phyloP scores from a whole-genome alignment of 2,113 vertebrate genomes.

The Mesocricetus auratus region DNA sequence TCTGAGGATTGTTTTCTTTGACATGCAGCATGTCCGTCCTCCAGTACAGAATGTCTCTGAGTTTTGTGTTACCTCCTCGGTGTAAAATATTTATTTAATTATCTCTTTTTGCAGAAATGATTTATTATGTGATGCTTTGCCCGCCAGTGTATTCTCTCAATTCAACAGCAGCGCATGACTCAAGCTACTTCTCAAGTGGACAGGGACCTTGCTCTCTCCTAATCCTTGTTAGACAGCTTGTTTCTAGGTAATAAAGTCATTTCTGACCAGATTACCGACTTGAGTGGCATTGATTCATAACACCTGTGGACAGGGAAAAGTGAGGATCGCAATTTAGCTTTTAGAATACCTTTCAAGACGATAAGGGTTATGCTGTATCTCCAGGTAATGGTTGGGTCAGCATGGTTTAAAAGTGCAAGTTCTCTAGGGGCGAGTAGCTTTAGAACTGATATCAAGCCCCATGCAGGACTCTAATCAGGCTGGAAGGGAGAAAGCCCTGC shows the following conservation, averaged over 20 bases:
- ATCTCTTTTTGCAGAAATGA: background rate
- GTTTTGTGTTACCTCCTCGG: background rate
- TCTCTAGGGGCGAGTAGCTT: background rate
- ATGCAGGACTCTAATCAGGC: fast-evolving
- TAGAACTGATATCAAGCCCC: background rate
- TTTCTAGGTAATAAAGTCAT: background rate
- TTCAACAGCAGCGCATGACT: background rate
- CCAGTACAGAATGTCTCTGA: background rate
- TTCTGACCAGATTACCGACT: background rate
- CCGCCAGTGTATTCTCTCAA: background rate
- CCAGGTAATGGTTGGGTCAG: background rate
- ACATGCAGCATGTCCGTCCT: background rate
- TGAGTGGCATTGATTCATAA: background rate
- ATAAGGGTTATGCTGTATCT: background rate
- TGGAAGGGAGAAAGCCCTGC: fast-evolving
- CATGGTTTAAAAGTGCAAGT: background rate
- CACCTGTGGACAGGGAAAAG: background rate
- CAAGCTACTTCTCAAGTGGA: background rate
- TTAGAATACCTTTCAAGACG: background rate
- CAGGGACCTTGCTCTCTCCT: background rate
- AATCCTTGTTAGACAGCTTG: background rate
- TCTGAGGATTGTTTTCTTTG: background rate
- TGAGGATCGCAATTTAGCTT: background rate
- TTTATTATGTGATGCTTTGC: background rate
- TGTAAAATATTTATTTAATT: background rate